Evolutionary conservation across 2,113 vertebrate genomes (phyloP).

Genomic region (Micronycteris hirsuta): DNA sequence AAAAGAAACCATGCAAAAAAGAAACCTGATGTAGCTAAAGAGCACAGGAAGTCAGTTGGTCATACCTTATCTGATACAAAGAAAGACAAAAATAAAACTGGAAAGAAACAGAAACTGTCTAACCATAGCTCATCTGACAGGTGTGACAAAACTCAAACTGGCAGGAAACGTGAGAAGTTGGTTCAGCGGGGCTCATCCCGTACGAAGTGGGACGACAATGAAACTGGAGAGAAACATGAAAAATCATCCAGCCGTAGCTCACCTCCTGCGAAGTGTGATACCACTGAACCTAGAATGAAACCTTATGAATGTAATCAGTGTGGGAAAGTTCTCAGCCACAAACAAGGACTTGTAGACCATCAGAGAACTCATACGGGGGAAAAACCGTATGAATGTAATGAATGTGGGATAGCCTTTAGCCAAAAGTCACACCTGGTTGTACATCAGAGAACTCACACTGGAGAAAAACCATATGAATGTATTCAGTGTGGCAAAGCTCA

Average conservation of each 20-base stretch:
- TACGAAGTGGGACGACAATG: conserved; percentile 42
- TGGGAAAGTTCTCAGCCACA: conserved; percentile 74
- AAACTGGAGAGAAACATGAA: conserved; percentile 55
- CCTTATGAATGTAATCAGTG: conserved; percentile 63
- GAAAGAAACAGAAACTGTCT: conserved; percentile 69
- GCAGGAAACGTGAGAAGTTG: conserved; percentile 66
- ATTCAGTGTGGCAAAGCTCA: conserved; percentile 70
- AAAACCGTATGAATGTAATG: conserved; percentile 72
- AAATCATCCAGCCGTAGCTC: conserved; percentile 46
- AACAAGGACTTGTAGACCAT: conserved; percentile 70
- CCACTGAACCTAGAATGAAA: conserved; percentile 48
- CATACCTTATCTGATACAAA: conserved; percentile 49
- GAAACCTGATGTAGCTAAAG: conserved; percentile 53
- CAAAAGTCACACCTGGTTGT: conserved; percentile 73
- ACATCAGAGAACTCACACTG: conserved; percentile 74
- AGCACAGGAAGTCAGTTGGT: conserved; percentile 62
- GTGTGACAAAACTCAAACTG: conserved; percentile 47
- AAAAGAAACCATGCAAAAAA: conserved; percentile 52
- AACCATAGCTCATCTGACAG: conserved; percentile 48
- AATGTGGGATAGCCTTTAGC: conserved; percentile 77
- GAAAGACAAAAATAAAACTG: conserved; percentile 60
- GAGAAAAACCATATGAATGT: conserved; percentile 73
- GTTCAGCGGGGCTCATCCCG: conserved; percentile 6
- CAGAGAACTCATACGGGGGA: conserved; percentile 72
- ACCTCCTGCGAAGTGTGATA: conserved; percentile 27